These are phyloP conservation scores for Atta colombica DNA, from an alignment of 1,140 invertebrate species.

Conservation along the genomic window DNA sequence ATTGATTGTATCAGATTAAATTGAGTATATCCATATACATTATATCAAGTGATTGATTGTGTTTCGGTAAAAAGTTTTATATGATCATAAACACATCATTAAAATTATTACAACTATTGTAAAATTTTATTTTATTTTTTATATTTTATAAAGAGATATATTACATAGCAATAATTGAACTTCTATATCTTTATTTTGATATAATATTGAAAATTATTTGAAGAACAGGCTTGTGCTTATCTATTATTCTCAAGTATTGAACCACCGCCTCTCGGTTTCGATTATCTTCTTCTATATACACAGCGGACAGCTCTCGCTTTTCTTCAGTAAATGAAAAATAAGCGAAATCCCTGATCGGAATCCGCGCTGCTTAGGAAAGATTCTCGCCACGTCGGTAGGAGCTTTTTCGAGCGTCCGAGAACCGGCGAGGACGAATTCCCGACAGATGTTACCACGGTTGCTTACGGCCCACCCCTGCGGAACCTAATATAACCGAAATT, in stretches of 20 bases:
- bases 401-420: constrained; percentile 59
- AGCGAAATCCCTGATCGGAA: constrained; percentile 43
- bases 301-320: neutral
- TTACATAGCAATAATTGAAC: neutral
- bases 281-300: neutral
- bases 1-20: constrained; percentile 4
- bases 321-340: constrained; percentile 39
- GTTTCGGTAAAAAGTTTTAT: neutral
- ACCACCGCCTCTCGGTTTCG: no score
- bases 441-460: constrained; percentile 75
- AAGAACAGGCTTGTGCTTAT: neutral
- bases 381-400: constrained; percentile 60
- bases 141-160: neutral
- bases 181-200: neutral
- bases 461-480: constrained; percentile 70
- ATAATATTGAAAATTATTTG: neutral
- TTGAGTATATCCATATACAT: neutral
- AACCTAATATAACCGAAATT: constrained; percentile 78
- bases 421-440: constrained; percentile 67
- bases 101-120: neutral
- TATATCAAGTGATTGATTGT: neutral
- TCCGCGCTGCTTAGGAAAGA: constrained; percentile 64
- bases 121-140: neutral
- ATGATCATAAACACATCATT: neutral
- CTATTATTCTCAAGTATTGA: constrained; percentile 8